phyloP scores from a whole-genome alignment of 92 coral and sea anemone genomes.

The Diadumene lineata region DNA sequence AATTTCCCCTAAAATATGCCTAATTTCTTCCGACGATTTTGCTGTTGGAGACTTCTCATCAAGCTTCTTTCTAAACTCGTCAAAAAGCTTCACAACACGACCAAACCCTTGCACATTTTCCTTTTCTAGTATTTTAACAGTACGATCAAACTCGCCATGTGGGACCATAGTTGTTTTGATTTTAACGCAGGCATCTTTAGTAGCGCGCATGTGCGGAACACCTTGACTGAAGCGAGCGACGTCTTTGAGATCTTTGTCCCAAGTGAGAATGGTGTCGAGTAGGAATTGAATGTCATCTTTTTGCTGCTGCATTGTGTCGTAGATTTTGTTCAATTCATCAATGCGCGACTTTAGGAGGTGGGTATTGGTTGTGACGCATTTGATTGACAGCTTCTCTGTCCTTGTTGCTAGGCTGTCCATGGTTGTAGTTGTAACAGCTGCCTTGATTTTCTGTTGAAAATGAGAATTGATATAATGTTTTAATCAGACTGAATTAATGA shows the following conservation, averaged over 20 bases:
- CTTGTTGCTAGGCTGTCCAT: constrained; percentile 53
- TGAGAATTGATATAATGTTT: too few species aligned
- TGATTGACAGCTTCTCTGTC: constrained; percentile 77
- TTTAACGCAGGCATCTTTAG: constrained; percentile 75
- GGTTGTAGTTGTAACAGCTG: constrained; percentile 45
- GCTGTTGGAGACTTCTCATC: constrained; percentile 91
- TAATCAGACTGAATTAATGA: too few species aligned
- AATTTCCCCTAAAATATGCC: constrained; percentile 85
- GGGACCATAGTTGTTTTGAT: constrained; percentile 83
- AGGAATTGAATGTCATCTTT: constrained; percentile 82
- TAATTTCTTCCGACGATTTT: constrained; percentile 82
- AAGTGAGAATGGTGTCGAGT: constrained; percentile 67
- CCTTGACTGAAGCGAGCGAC: constrained; percentile 96
- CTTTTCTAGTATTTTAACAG: constrained; percentile 67
- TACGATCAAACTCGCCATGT: constrained; percentile 88
- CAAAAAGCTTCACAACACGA: constrained; percentile 62
- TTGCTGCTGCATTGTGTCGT: constrained; percentile 83
- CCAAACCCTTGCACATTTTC: constrained; percentile 74
- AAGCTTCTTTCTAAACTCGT: constrained; percentile 59
- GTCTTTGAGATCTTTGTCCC: constrained; percentile 88
- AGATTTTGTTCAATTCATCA: constrained; percentile 68
- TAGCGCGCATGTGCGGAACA: constrained; percentile 85
- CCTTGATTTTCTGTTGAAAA: constrained; percentile 27
- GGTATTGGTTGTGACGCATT: constrained; percentile 61
- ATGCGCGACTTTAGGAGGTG: constrained; percentile 67